phyloP scores from a whole-genome alignment of 2,797 vertebrate genomes.

The Acestrorhynchus altus region DNA sequence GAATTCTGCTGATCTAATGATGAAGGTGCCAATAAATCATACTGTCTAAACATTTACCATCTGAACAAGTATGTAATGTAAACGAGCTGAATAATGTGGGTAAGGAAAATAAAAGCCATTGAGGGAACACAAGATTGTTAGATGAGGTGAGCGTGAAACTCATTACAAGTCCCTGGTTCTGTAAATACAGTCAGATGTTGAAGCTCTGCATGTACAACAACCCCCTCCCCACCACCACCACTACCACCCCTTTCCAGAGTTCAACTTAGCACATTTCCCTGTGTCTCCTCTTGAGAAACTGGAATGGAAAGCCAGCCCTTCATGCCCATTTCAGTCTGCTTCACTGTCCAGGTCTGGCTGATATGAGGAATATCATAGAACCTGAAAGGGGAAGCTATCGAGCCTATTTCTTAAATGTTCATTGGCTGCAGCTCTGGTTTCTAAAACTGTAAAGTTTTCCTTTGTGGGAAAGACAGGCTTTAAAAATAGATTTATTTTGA shows the following conservation, averaged over 20 bases:
- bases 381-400: neutral
- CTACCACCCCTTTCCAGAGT: conserved; percentile 56
- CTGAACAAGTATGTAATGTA: conserved; percentile 61
- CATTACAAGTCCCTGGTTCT: conserved; percentile 63
- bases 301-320: neutral
- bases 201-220: conserved; percentile 64
- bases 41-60: conserved; percentile 12
- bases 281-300: neutral
- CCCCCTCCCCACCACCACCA: conserved; percentile 46
- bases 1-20: conserved; percentile 69
- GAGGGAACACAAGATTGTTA: conserved; percentile 64
- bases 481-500: too few relatives aligned
- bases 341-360: neutral
- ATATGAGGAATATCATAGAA: neutral
- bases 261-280: conserved; percentile 54
- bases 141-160: conserved; percentile 76
- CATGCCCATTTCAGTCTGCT: neutral
- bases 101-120: conserved; percentile 59
- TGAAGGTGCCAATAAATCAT: conserved; percentile 66
- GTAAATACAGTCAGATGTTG: conserved; percentile 76
- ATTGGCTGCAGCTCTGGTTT: neutral
- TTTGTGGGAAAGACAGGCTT: neutral
- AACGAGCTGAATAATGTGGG: conserved; percentile 66
- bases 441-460: neutral
- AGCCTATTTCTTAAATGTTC: neutral